phyloP scores from a whole-genome alignment of 2,888 invertebrate species.

The Drosophila eohydei region DNA sequence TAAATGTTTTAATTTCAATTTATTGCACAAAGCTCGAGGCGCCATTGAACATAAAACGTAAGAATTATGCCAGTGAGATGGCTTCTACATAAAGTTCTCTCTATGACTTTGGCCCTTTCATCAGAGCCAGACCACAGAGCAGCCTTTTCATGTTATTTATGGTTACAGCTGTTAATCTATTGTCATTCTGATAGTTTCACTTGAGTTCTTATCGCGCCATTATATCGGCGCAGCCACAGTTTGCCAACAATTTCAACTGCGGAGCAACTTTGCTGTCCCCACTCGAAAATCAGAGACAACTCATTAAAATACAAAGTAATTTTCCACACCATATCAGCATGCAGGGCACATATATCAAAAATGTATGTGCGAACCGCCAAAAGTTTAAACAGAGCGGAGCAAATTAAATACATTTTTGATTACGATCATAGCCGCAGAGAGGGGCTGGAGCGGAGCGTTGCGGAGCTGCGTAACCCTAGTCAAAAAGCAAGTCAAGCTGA shows the following conservation, averaged over 20 bases:
- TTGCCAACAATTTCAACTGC: neutral
- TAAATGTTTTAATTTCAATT: conserved; percentile 63
- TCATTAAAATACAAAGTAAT: conserved; percentile 78
- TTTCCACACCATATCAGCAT: conserved; percentile 75
- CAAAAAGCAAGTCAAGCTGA: conserved; percentile 78
- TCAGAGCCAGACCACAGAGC: neutral
- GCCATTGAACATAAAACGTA: neutral
- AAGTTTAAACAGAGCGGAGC: conserved; percentile 63
- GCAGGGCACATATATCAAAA: conserved; percentile 72
- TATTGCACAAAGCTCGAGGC: conserved; percentile 25
- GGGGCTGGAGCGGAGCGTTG: neutral
- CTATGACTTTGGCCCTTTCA: neutral
- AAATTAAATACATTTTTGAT: conserved; percentile 80
- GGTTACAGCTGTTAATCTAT: conserved; percentile 37
- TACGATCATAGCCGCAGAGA: conserved; percentile 45
- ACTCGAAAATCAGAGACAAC: conserved; percentile 45
- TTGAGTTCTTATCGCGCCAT: conserved; percentile 34
- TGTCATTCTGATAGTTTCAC: conserved; percentile 41
- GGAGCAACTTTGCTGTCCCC: conserved; percentile 31
- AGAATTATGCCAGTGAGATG: neutral
- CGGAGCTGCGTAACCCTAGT: conserved; percentile 55
- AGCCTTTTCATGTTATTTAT: conserved; percentile 27
- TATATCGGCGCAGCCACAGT: conserved; percentile 2
- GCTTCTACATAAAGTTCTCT: neutral
- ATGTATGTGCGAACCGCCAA: conserved; percentile 65